Evolutionary conservation across 2,888 invertebrate species (phyloP).

Genomic region (Folsomia candida): DNA sequence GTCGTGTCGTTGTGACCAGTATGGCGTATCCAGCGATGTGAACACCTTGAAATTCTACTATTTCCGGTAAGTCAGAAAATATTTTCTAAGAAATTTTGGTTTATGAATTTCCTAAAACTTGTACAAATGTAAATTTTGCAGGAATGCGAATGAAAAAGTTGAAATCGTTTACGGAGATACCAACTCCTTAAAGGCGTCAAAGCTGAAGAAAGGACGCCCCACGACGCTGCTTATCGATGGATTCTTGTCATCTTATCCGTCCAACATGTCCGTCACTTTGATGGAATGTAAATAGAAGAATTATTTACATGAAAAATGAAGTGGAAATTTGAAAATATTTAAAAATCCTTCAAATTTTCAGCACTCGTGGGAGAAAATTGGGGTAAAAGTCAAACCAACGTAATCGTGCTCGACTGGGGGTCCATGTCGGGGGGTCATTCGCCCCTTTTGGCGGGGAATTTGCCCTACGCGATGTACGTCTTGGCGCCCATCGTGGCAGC

Average conservation of each 20-base stretch:
- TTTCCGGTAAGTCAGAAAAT: too few relatives aligned
- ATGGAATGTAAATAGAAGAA: too few relatives aligned
- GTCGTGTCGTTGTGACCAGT: too few relatives aligned
- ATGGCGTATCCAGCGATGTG: too few relatives aligned
- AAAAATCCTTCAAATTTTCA: too few relatives aligned
- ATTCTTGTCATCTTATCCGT: slow-evolving; percentile 22
- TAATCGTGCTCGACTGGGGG: slow-evolving; percentile 33
- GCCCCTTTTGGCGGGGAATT: slow-evolving; percentile 9
- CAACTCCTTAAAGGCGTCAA: slow-evolving; percentile 21
- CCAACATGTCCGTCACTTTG: slow-evolving; percentile 4
- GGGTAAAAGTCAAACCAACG: slow-evolving; percentile 7
- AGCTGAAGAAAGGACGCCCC: slow-evolving; percentile 9
- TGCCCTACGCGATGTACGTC: slow-evolving; percentile 17
- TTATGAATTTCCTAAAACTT: too few relatives aligned
- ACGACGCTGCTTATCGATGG: slow-evolving; percentile 25
- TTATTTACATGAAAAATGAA: not conserved
- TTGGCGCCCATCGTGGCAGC: slow-evolving; percentile 20
- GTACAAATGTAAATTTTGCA: too few relatives aligned
- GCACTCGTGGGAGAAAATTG: too few relatives aligned
- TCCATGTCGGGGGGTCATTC: slow-evolving; percentile 21
- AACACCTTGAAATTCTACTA: too few relatives aligned
- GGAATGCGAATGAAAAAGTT: too few relatives aligned
- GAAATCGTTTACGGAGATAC: slow-evolving; percentile 27
- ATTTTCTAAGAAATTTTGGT: too few relatives aligned
- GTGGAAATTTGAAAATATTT: too few relatives aligned